A percentile compares a stretch with the other conserved stretches of the same genome.
Evolutionary conservation across 2,113 vertebrate genomes (phyloP).

Genomic region (Arenaria interpres): DNA sequence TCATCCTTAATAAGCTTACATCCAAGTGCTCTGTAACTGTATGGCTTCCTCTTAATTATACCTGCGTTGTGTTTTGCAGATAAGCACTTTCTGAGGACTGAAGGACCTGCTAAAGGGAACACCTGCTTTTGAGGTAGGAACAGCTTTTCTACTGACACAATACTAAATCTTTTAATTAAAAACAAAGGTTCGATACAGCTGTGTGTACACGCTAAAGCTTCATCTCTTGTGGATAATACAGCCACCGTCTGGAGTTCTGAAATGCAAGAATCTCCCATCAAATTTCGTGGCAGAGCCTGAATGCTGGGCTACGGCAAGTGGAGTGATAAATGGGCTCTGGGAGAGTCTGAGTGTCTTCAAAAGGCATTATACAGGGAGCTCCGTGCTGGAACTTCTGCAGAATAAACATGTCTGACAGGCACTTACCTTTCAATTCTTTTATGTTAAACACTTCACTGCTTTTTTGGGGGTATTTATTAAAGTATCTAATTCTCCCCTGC

Average conservation of each 20-base stretch:
- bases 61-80: slow-evolving; percentile 28
- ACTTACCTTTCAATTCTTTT: not conserved
- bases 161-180: too few species aligned
- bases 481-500: not conserved
- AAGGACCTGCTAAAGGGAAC: not conserved
- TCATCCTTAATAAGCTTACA: rapidly evolving
- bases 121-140: slow-evolving; percentile 51
- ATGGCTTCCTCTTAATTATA: not conserved
- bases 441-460: not conserved
- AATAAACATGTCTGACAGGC: not conserved
- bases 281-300: not conserved
- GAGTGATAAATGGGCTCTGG: not conserved
- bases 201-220: rapidly evolving
- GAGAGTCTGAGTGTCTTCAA: rapidly evolving
- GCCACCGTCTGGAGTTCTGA: rapidly evolving
- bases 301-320: rapidly evolving
- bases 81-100: not conserved
- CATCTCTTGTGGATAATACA: not conserved
- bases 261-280: rapidly evolving
- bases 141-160: not conserved
- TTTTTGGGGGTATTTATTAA: not conserved
- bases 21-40: not conserved
- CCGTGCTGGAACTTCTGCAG: not conserved
- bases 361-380: rapidly evolving
- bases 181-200: not conserved